Evolutionary conservation across 2,888 invertebrate genomes (phyloP).

Genomic region (Timema cristinae): DNA sequence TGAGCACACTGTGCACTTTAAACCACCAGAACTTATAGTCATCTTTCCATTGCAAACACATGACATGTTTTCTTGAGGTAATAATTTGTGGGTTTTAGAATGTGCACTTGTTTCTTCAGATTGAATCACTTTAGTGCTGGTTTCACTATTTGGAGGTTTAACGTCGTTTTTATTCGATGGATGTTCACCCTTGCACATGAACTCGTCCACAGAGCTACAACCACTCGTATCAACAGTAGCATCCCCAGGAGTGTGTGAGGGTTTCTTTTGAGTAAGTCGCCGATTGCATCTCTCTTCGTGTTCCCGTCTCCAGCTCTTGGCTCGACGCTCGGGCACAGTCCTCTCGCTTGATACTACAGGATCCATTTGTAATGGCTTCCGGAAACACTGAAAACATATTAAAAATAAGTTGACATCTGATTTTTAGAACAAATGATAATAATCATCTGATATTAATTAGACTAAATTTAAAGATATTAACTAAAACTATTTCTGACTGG

Average conservation of each 20-base stretch:
- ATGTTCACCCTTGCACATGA: neutral
- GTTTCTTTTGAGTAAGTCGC: slow-evolving; percentile 13
- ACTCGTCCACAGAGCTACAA: neutral
- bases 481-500: no score
- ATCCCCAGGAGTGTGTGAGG: neutral
- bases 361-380: slow-evolving; percentile 11
- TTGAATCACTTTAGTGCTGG: neutral
- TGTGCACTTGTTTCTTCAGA: neutral
- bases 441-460: no score
- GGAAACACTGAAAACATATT: no score
- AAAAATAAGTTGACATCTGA: no score
- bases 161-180: neutral
- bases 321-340: slow-evolving; percentile 22
- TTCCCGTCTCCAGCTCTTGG: slow-evolving; percentile 30
- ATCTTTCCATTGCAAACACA: no score
- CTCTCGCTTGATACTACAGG: slow-evolving; percentile 8
- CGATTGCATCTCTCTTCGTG: slow-evolving; percentile 26
- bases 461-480: no score
- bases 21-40: no score
- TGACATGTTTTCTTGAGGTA: no score
- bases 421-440: no score
- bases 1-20: no score
- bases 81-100: no score
- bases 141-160: slow-evolving; percentile 9
- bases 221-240: neutral